Base-by-base conservation (phyloP, 2,113 vertebrate species). In the Vidua macroura region DNA sequence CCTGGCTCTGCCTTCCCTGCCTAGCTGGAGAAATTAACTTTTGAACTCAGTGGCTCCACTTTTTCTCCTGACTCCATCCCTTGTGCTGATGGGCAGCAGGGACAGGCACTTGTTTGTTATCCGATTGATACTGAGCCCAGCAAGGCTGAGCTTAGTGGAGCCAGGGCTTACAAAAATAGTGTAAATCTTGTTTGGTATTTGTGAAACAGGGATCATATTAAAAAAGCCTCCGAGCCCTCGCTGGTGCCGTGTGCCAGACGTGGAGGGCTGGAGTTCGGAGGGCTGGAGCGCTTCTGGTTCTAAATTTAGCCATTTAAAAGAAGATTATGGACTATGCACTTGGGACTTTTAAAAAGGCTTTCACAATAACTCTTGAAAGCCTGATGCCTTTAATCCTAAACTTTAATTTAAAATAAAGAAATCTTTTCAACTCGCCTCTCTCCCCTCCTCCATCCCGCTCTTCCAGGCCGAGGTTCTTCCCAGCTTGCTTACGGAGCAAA, bases 331-430 rank as follows among this genome's bases (percentile, higher is more conserved):
- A 59, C 95, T 69, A 59, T 92, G 95, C 95, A 94, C 96, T 97
- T 95, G 97, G 97, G 97, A 97, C 97, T 97, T 96, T 95, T 92
- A 74, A 96, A 98, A 98, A 96, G 93, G 96, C 92, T 97, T 97
- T 97, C 95, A 93, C 90, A 94, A 94, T 97, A 96, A 97, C 97
- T 96, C 96, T 92, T 90, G 95, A 96, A 97, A 97, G 96, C 92
- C 86, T 83, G 78, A 92, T 96, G 96, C 97, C 95, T 97, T 97
- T 98, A 97, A 98, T 98, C 97, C 96, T 96, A 94, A 97, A 98
- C 95, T 97, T 98, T 98, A 98, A 98, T 98, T 98, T 98, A 98
- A 98, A 98, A 97, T 95, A 97, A 98, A 98, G 97, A 96, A 96
- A 96, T 97, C 96, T 97, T 97, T 97, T 97, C 96, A 92, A 92